Conservation (phyloP, 2,888 invertebrate species). For the Agonopterix heracliana region DNA sequence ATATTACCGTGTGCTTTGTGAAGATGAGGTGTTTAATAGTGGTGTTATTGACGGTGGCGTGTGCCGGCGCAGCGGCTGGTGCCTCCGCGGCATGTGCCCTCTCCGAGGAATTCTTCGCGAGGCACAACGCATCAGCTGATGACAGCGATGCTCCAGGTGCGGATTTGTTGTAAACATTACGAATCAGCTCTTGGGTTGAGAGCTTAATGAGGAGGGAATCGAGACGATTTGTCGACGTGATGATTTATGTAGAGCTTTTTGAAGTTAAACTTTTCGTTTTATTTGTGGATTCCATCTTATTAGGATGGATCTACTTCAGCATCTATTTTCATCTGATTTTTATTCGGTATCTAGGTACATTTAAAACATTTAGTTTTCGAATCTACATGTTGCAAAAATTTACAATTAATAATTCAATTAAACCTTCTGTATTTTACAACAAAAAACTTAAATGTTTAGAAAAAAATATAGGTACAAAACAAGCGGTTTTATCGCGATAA, state of each 20-base stretch:
- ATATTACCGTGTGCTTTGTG: conserved; percentile 39
- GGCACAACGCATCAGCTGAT: conserved; percentile 70
- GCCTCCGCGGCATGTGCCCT: conserved; percentile 50
- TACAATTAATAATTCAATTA: too few relatives aligned
- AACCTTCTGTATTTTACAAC: too few relatives aligned
- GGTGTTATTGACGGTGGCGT: conserved; percentile 47
- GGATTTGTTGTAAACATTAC: conserved; percentile 31
- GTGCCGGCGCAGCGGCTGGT: conserved; percentile 38
- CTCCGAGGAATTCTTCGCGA: conserved; percentile 56
- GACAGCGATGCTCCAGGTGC: conserved; percentile 65
- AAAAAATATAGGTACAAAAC: too few relatives aligned
- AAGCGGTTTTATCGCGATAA: too few relatives aligned
- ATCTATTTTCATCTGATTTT: too few relatives aligned
- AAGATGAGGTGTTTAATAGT: conserved; percentile 62
- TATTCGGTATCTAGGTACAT: too few relatives aligned
- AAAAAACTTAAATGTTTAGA: too few relatives aligned
- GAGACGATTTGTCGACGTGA: not conserved
- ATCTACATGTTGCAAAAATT: too few relatives aligned
- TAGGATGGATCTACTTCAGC: too few relatives aligned
- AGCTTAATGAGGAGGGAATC: conserved; percentile 6
- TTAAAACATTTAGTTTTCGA: too few relatives aligned
- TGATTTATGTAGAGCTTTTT: not conserved
- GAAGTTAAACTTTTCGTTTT: too few relatives aligned
- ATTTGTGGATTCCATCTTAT: too few relatives aligned
- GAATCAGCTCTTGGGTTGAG: not conserved